These are phyloP conservation scores for Polyergus mexicanus DNA, from an alignment of 1,140 invertebrate genomes.

Conservation along the genomic window DNA sequence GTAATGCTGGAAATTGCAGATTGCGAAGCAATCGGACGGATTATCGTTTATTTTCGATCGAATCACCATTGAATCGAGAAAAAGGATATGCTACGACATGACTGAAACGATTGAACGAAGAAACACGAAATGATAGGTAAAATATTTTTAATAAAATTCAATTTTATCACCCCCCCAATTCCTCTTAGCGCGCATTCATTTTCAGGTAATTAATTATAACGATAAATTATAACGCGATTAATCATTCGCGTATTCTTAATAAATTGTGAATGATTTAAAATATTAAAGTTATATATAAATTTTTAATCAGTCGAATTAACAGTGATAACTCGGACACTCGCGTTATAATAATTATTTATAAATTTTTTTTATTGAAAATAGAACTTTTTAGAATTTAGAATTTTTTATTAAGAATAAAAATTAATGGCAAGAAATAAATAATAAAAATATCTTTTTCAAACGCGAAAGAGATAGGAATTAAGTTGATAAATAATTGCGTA, in stretches of 20 bases:
- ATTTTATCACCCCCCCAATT: background rate
- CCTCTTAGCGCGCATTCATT: background rate
- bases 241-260: background rate
- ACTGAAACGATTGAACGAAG: constrained; percentile 13
- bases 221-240: background rate
- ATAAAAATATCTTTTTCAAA: constrained; percentile 4
- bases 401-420: constrained; percentile 3
- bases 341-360: background rate
- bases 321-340: background rate
- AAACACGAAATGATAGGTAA: background rate
- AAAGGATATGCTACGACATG: constrained; percentile 5
- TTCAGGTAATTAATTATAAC: background rate
- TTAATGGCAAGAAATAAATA: background rate
- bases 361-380: no score
- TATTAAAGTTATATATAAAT: background rate
- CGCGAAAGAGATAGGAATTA: background rate
- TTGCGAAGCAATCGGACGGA: constrained; percentile 6
- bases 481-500: constrained; percentile 5
- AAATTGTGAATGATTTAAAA: background rate
- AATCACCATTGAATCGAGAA: constrained; percentile 29
- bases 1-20: constrained; percentile 50
- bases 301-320: background rate
- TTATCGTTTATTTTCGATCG: constrained; percentile 23
- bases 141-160: constrained; percentile 12
- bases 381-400: no score